These are phyloP conservation scores for Phaonia tiefii DNA, from an alignment of 2,888 invertebrate genomes.

Conservation along the genomic window DNA sequence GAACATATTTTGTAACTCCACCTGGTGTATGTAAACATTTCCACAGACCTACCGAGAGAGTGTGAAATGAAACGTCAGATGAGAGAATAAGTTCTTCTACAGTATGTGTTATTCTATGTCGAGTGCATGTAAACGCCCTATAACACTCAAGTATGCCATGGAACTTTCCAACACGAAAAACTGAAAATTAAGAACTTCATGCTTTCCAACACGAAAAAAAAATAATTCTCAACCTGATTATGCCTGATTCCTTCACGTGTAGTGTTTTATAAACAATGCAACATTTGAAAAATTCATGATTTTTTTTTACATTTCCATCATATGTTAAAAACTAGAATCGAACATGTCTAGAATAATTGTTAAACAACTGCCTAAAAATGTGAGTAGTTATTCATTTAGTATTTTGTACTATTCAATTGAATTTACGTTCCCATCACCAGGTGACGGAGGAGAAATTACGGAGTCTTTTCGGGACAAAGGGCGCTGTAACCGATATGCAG, in stretches of 20 bases:
- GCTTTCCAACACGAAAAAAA: too few relatives aligned
- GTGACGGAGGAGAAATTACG: slow-evolving; percentile 89
- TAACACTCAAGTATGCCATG: too few relatives aligned
- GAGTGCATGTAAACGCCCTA: too few relatives aligned
- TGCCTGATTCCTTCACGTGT: slow-evolving; percentile 37
- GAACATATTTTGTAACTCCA: too few relatives aligned
- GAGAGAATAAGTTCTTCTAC: too few relatives aligned
- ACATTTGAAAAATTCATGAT: slow-evolving; percentile 14
- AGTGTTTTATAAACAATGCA: slow-evolving; percentile 40
- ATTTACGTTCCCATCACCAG: slow-evolving; percentile 81
- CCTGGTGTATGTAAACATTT: too few relatives aligned
- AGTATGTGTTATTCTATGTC: too few relatives aligned
- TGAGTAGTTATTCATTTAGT: slow-evolving; percentile 80
- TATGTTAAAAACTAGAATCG: slow-evolving; percentile 23
- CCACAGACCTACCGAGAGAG: too few relatives aligned
- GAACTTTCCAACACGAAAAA: too few relatives aligned
- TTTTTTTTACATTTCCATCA: slow-evolving; percentile 38
- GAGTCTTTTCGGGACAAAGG: slow-evolving; percentile 89
- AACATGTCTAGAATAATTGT: slow-evolving; percentile 89
- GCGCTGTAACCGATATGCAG: slow-evolving; percentile 95
- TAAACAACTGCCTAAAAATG: slow-evolving; percentile 94
- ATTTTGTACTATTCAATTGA: slow-evolving; percentile 45
- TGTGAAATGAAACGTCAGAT: too few relatives aligned
- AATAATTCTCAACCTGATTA: too few relatives aligned
- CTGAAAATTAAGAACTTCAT: too few relatives aligned